phyloP scores from a whole-genome alignment of 2,888 invertebrate species.

The Hydroisotoma schaefferi region DNA sequence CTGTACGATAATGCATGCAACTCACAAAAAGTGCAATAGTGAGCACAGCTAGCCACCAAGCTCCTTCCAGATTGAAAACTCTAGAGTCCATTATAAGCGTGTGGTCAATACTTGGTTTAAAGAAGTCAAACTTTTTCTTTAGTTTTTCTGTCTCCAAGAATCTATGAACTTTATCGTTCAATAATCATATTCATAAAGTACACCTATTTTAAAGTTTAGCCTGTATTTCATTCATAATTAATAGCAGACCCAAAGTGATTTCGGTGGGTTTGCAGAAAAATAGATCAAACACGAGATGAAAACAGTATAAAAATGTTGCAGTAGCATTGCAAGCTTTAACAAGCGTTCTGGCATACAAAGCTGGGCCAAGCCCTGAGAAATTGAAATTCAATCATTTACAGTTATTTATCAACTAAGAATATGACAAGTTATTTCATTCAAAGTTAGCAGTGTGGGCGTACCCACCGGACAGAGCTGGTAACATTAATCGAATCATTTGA shows the following conservation, averaged over 20 bases:
- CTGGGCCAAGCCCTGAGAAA: constrained; percentile 30
- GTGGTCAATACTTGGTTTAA: background rate
- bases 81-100: background rate
- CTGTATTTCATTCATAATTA: background rate
- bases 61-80: background rate
- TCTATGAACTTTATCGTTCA: constrained; percentile 24
- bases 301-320: constrained; percentile 18
- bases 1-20: background rate
- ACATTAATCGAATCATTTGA: constrained; percentile 25
- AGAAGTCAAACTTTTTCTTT: constrained; percentile 15
- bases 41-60: background rate
- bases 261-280: constrained; percentile 29
- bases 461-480: constrained; percentile 28
- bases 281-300: constrained; percentile 26
- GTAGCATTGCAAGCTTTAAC: constrained; percentile 21
- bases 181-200: background rate
- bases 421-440: background rate
- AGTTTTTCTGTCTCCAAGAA: constrained; percentile 14
- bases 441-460: background rate
- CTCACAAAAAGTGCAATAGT: constrained; percentile 13
- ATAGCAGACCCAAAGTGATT: constrained; percentile 18
- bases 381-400: background rate
- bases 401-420: background rate
- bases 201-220: background rate
- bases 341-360: constrained; percentile 34